Evolutionary conservation across 1,140 invertebrate species (phyloP), one percentile per base, ranked within the genome.

Genomic region (Drosophila auraria): DNA sequence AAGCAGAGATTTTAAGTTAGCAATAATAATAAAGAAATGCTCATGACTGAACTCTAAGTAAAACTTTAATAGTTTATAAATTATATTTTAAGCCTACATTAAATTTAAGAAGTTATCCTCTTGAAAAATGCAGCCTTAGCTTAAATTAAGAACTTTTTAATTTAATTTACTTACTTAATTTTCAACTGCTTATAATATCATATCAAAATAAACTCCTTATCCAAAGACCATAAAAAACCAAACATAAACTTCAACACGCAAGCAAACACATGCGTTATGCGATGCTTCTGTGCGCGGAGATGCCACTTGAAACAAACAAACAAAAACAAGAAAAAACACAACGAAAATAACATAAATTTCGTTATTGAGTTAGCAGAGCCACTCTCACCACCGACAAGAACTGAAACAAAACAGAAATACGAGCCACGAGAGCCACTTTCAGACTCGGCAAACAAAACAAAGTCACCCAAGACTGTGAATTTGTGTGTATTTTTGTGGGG

Each of bases 321-420:
- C 54, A 11, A 64, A 51, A 49, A 51, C 11, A 38, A 70, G 20
- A 64, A 74, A 56, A n/a, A 64, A 51, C 36, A 62, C 23, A 38
- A 70, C 20, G 57, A 72, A 56, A 57, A 83, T 60, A 73, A 68
- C 80, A 87, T 87, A 77, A 89, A 84, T 87, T 89, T 71, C 75
- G 70, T 78, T 83, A 89, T 89, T 87, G 80, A 83, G 83, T 78
- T 71, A 74, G 77, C 50, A 72, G 74, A 64, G 62, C 45, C 45
- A 51, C 70, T 20, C 69, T 25, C 15, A 27, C 64, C 73, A 45
- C 60, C 45, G 30, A 25, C 62, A 63, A 17, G 45, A 73, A 30
- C 53, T 56, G 54, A 72, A 59, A 72, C 44, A 73, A 73, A 61
- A 73, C 54, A 73, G 51, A 73, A 36, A 72, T 60, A 17, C 38